Evolutionary conservation across 2,797 vertebrate species (phyloP).

Genomic region (Astyanax mexicanus): DNA sequence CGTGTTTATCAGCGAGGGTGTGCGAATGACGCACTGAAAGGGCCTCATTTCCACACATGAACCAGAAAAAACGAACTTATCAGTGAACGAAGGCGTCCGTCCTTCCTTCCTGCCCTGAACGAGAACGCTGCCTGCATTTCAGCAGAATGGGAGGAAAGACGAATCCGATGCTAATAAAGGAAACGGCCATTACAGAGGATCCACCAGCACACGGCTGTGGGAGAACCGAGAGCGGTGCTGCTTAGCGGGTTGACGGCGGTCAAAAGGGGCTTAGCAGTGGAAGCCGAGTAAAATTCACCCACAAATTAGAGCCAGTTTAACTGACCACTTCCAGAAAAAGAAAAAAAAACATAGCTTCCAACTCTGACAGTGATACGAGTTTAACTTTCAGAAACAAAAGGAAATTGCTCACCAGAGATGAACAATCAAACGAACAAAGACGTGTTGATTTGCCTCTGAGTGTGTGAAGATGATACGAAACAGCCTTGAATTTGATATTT

Average conservation of each 20-base stretch:
- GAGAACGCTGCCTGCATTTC: conserved; percentile 66
- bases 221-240: conserved; percentile 5
- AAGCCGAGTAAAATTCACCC: neutral
- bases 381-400: neutral
- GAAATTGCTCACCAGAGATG: neutral
- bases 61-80: conserved; percentile 73
- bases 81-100: conserved; percentile 73
- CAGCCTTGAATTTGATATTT: neutral
- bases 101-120: conserved; percentile 80
- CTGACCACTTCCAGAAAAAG: neutral
- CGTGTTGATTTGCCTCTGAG: neutral
- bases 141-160: conserved; percentile 81
- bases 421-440: neutral
- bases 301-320: neutral
- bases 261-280: neutral
- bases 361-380: too few relatives aligned
- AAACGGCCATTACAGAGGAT: conserved; percentile 49
- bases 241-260: neutral
- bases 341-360: too few relatives aligned
- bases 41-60: conserved; percentile 74
- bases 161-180: conserved; percentile 61
- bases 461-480: neutral
- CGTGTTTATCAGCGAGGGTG: conserved; percentile 69
- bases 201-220: neutral
- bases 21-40: conserved; percentile 76